Evolutionary conservation across 2,888 invertebrate species (phyloP).

Genomic region (Chrysopilus asiliformis): DNA sequence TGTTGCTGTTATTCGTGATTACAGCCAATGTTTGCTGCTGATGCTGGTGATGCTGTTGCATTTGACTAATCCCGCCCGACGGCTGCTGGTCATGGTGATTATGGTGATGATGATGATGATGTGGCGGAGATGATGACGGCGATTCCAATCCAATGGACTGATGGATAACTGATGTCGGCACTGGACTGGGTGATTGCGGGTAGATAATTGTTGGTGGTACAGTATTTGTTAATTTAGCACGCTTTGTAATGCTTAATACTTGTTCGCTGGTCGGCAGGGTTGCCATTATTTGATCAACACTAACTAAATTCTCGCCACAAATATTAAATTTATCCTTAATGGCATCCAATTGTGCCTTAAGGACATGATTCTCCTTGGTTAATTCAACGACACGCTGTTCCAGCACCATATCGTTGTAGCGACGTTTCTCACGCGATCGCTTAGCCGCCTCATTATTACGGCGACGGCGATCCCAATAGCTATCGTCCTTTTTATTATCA

Average conservation of each 20-base stretch:
- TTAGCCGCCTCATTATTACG: slow-evolving; percentile 97
- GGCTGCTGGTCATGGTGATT: slow-evolving; percentile 1
- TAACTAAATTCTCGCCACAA: slow-evolving; percentile 72
- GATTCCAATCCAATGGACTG: slow-evolving; percentile 35
- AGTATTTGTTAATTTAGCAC: slow-evolving; percentile 39
- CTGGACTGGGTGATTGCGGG: slow-evolving; percentile 41
- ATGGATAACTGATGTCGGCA: slow-evolving; percentile 48
- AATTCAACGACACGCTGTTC: slow-evolving; percentile 89
- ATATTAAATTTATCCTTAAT: slow-evolving; percentile 89
- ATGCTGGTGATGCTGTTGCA: slow-evolving; percentile 3
- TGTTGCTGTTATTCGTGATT: slow-evolving; percentile 5
- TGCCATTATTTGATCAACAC: slow-evolving; percentile 78
- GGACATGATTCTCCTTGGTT: slow-evolving; percentile 87
- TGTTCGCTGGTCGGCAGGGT: slow-evolving; percentile 74
- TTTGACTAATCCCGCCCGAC: not conserved
- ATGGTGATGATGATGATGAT: slow-evolving; percentile 3
- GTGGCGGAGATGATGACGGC: slow-evolving; percentile 11
- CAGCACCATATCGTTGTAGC: slow-evolving; percentile 92
- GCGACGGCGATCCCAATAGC: slow-evolving; percentile 92
- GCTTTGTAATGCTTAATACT: slow-evolving; percentile 69
- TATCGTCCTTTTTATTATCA: slow-evolving; percentile 91
- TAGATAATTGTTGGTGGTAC: slow-evolving; percentile 42
- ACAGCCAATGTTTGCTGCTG: too few relatives aligned
- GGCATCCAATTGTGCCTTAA: slow-evolving; percentile 84
- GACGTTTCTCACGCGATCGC: slow-evolving; percentile 87